Conservation (phyloP, 1,140 invertebrate genomes). For the Bradysia coprophila region DNA sequence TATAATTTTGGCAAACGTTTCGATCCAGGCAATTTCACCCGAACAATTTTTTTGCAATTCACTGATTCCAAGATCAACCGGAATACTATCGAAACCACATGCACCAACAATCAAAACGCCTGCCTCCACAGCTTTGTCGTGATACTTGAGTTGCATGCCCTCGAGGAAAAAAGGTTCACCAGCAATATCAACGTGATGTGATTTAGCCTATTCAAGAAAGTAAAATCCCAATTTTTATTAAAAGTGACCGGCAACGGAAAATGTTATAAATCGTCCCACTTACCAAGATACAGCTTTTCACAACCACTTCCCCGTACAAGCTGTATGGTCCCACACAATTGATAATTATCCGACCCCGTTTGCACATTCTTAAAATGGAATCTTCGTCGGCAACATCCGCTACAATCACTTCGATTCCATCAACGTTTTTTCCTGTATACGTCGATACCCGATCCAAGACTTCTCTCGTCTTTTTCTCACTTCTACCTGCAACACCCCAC, state of each 20-base stretch:
- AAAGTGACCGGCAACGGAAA: too few species aligned
- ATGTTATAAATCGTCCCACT: too few species aligned
- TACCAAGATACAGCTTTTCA: constrained; percentile 64
- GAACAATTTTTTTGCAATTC: too few species aligned
- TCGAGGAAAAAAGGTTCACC: constrained; percentile 86
- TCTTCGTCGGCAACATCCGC: constrained; percentile 57
- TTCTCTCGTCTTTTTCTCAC: constrained; percentile 45
- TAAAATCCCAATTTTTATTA: too few species aligned
- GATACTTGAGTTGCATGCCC: constrained; percentile 62
- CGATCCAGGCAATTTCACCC: too few species aligned
- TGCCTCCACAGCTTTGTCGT: constrained; percentile 53
- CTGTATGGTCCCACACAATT: constrained; percentile 84
- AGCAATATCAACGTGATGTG: constrained; percentile 80
- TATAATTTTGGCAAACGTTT: too few species aligned
- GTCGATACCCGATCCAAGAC: constrained; percentile 35
- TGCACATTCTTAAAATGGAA: constrained; percentile 59
- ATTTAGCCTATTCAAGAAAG: too few species aligned
- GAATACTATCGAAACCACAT: constrained; percentile 83
- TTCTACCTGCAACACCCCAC: constrained; percentile 18
- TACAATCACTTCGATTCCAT: constrained; percentile 43
- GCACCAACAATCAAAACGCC: constrained; percentile 69
- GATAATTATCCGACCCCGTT: constrained; percentile 38
- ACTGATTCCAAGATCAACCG: constrained; percentile 66
- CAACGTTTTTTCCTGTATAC: constrained; percentile 34
- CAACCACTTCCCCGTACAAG: constrained; percentile 80